Conservation (phyloP, 2,888 invertebrate species). For the Oligia fasciuncula region DNA sequence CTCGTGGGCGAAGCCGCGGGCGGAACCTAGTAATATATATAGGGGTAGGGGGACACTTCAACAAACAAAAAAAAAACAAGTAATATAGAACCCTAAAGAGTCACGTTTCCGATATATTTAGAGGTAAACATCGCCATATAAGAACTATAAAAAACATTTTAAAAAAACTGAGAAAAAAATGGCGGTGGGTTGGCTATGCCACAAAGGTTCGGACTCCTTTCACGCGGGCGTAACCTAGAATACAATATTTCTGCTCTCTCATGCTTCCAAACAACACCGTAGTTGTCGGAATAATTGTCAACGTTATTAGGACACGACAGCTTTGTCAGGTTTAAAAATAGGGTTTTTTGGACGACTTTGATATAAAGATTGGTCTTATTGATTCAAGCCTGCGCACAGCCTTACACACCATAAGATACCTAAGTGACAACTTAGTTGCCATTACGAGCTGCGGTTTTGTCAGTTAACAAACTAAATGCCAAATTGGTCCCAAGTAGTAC, state of each 20-base stretch:
- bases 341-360: not conserved
- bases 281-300: not conserved
- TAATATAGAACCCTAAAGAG: too few species aligned
- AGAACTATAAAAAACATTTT: too few species aligned
- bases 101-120: too few species aligned
- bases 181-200: too few species aligned
- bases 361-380: not conserved
- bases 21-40: not conserved
- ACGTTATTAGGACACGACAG: not conserved
- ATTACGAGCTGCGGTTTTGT: constrained; percentile 32
- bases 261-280: too few species aligned
- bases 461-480: constrained; percentile 41
- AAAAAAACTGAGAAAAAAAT: too few species aligned
- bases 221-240: not conserved
- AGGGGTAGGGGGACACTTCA: too few species aligned
- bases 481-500: constrained; percentile 40
- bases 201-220: too few species aligned
- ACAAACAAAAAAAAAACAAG: too few species aligned
- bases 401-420: not conserved
- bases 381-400: not conserved
- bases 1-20: too few species aligned
- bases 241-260: too few species aligned
- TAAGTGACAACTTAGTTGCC: constrained; percentile 3
- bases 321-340: not conserved
- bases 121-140: too few species aligned